Conservation (phyloP, 2,888 invertebrate species). For the Pasiphila rectangulata region DNA sequence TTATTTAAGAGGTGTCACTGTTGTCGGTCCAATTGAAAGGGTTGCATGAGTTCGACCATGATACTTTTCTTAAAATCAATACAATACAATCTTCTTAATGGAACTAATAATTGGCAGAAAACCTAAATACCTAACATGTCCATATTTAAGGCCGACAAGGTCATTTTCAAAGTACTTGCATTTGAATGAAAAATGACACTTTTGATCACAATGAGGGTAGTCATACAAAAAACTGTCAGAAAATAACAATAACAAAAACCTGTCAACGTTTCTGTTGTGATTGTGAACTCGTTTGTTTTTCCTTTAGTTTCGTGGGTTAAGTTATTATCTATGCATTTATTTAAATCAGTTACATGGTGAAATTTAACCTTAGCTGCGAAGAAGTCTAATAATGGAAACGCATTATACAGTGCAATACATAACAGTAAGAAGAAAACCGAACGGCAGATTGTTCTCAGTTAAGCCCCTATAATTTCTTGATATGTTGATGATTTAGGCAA, state of each 20-base stretch:
- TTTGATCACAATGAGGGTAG: slow-evolving; percentile 11
- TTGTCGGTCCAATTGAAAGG: no score
- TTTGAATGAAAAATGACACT: neutral
- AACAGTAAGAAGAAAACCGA: slow-evolving; percentile 32
- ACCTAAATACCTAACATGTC: no score
- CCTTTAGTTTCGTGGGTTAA: no score
- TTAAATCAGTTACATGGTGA: neutral
- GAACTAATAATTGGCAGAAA: no score
- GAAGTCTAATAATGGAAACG: slow-evolving; percentile 29
- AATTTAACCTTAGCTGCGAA: neutral
- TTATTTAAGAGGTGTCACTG: no score
- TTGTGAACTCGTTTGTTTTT: no score
- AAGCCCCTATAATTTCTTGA: slow-evolving; percentile 1
- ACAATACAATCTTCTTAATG: no score
- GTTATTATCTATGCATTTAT: no score
- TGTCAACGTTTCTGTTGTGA: slow-evolving; percentile 5
- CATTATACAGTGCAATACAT: slow-evolving; percentile 17
- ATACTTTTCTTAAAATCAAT: no score
- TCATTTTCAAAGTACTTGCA: neutral
- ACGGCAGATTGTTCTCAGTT: slow-evolving; percentile 43
- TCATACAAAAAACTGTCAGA: slow-evolving; percentile 4
- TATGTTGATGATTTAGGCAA: neutral
- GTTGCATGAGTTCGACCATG: no score
- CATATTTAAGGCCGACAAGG: no score
- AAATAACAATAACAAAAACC: neutral